Percentiles rank a stretch among this genome's conserved stretches.
These are phyloP conservation scores for Gymnocephalus cernua DNA, from an alignment of 2,113 vertebrate species.

Conservation along the genomic window DNA sequence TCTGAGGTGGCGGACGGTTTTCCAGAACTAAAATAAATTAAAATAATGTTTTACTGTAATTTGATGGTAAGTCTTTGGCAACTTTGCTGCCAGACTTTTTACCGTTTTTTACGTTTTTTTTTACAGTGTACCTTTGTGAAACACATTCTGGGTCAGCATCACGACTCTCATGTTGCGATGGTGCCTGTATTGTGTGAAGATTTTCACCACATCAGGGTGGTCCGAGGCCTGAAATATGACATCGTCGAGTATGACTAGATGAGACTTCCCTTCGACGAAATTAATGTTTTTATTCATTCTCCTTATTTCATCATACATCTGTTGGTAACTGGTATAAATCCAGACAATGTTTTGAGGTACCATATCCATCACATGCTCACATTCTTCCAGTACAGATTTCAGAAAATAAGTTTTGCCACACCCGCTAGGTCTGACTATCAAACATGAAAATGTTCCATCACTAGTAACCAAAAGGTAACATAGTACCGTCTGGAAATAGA, in stretches of 20 bases:
- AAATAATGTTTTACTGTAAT: too few species aligned
- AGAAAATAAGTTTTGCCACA: neutral
- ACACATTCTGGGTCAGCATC: too few species aligned
- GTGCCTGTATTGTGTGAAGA: too few species aligned
- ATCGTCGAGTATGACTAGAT: neutral
- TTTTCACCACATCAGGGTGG: too few species aligned
- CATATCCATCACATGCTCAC: neutral
- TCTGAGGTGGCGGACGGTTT: too few species aligned
- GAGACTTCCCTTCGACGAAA: neutral
- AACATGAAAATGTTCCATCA: neutral
- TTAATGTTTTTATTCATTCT: slow-evolving; percentile 1
- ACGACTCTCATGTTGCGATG: too few species aligned
- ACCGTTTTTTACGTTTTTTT: too few species aligned
- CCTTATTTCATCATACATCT: neutral
- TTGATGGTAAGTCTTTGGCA: too few species aligned
- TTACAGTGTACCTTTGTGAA: too few species aligned
- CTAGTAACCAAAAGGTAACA: neutral
- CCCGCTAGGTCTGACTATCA: neutral
- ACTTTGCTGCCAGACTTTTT: too few species aligned
- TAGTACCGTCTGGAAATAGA: neutral
- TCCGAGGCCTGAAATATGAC: neutral
- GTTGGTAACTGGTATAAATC: slow-evolving; percentile 4
- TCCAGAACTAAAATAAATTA: too few species aligned
- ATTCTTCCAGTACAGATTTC: neutral
- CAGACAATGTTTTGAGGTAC: neutral